A percentile compares a stretch with the other conserved stretches of the same genome.
Conservation (phyloP, 2,888 invertebrate species). For the Cryptocephalus primarius region DNA sequence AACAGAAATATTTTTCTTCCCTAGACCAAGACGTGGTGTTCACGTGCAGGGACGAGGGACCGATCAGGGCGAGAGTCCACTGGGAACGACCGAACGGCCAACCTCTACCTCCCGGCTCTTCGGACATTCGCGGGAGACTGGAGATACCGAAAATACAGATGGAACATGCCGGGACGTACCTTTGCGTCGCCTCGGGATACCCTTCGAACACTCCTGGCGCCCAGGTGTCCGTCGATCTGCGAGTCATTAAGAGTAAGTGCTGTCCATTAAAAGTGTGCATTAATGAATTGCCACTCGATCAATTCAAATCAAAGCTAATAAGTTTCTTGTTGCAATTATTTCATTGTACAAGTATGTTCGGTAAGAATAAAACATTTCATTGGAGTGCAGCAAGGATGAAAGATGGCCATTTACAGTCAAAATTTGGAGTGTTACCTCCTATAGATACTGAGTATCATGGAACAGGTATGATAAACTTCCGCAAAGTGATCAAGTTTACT, state of each 20-base stretch:
- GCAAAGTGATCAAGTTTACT: neutral
- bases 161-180: constrained; percentile 69
- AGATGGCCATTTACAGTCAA: constrained; percentile 23
- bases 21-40: constrained; percentile 85
- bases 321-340: too few species aligned
- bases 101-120: constrained; percentile 66
- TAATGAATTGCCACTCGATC: too few species aligned
- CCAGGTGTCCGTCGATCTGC: constrained; percentile 56
- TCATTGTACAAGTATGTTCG: too few species aligned
- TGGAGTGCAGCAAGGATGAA: constrained; percentile 20
- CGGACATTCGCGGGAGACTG: constrained; percentile 64
- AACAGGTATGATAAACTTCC: constrained; percentile 37
- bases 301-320: too few species aligned
- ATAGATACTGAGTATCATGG: constrained; percentile 48
- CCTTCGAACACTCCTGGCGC: constrained; percentile 51
- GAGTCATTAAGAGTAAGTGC: constrained; percentile 68
- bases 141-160: constrained; percentile 73
- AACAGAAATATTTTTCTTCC: too few species aligned
- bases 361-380: too few species aligned
- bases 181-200: constrained; percentile 69
- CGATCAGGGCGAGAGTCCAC: constrained; percentile 58
- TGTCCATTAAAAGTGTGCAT: neutral
- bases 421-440: constrained; percentile 47
- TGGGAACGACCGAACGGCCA: constrained; percentile 64
- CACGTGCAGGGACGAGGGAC: constrained; percentile 87